Base-by-base conservation (phyloP, 2,113 vertebrate genomes). In the Bagarius yarrelli region DNA sequence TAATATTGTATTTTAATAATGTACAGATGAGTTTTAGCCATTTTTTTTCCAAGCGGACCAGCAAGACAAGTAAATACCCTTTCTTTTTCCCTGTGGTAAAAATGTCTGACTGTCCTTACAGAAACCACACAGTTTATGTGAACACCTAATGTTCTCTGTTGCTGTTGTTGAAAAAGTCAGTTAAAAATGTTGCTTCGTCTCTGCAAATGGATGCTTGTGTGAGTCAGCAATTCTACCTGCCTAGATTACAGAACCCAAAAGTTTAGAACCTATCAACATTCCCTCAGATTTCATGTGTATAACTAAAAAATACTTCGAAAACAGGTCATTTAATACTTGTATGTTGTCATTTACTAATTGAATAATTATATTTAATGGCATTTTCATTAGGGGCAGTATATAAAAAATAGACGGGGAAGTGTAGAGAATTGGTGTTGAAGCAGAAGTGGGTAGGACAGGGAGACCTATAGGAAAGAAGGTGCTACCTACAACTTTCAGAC, bases 221-320 rank as follows among this genome's bases (percentile, higher is more conserved):
- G 78, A 72, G 53, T 80, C 64, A 80, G 74, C 55, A 44, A 67
- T n/a, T 8, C 5, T 8, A 79, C 69, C 83, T 81, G 85, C 86
- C 85, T 73, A 76, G 80, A 85, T 87, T 76, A 87, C 87, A 87
- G 66, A 86, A 85, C 81, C 87, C 88, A 87, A 90, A 87, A 79
- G 70, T 76, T 85, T 25, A 50, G 47, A 61, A 67, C 32, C 76
- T 79, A 15, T 74, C 81, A 66, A 82, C 30, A 16, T 79, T 40
- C 52, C 30, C 40, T n/a, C 56, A 72, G 71, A 82, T 82, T 88
- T 84, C 81, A 74, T 82, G 13, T 86, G 75, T 77, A 69, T 86
- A 81, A 52, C 16, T 85, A 86, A 84, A 83, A 79, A 79, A 56
- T 59, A 23, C 80, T 79, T 85, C 84, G 85, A 88, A 83, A 69